Evolutionary conservation across 2,888 invertebrate genomes (phyloP).

Genomic region (Melitaea athalia): DNA sequence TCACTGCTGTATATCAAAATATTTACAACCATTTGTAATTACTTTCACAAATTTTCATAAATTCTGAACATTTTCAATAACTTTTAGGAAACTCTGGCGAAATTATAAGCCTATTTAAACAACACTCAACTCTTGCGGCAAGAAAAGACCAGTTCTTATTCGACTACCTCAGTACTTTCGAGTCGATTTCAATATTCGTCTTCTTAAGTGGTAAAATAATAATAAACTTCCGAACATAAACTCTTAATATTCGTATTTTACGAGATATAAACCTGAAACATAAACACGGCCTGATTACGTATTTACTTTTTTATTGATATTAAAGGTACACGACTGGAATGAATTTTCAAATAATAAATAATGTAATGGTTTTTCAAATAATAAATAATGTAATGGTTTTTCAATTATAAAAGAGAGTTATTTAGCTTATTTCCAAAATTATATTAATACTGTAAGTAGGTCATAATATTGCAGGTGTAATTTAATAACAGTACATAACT

Average conservation of each 20-base stretch:
- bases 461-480: neutral
- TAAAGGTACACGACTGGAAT: neutral
- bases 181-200: constrained; percentile 37
- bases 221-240: neutral
- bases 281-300: neutral
- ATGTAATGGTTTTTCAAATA: no score
- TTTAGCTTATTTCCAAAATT: no score
- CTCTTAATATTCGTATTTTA: neutral
- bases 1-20: no score
- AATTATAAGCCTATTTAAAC: constrained; percentile 53
- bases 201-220: constrained; percentile 20
- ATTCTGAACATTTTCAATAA: constrained; percentile 18
- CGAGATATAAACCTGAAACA: neutral
- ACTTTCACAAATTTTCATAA: neutral
- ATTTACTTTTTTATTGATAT: neutral
- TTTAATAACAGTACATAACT: neutral
- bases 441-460: no score
- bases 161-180: constrained; percentile 40
- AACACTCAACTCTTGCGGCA: constrained; percentile 32
- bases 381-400: neutral
- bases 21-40: no score
- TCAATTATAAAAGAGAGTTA: neutral
- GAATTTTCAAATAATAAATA: neutral
- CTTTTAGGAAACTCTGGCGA: constrained; percentile 18
- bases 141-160: constrained; percentile 41